Evolutionary conservation across 2,797 vertebrate genomes (phyloP), one percentile per base, ranked within the genome.

Genomic region (Ciconia nigra): DNA sequence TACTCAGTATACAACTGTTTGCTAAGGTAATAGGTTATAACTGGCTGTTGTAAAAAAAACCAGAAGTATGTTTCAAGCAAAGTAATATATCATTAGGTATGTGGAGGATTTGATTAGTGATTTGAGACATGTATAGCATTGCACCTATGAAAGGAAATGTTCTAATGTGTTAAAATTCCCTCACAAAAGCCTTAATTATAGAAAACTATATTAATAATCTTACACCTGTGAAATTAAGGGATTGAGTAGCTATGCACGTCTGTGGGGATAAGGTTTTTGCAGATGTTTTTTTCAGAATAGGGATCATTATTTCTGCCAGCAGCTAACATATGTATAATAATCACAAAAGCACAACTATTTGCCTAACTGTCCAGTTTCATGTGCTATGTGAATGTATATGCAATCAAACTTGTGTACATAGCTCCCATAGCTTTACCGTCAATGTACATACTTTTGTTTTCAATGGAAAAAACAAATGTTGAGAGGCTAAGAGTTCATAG

Each of bases 401-500:
- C 37, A 62, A 87, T 71, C 55, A 73, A 71, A 78, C 46, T 84
- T 84, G 31, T 41, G 31, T 63, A 71, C 24, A 14, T 77, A 76
- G 29, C 74, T 92, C 76, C 65, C 57, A 88, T 39, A 82, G 42
- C 51, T 90, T 95, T 87, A 52, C 35, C 5, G 4, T 83, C 46
- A 71, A 28, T 72, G 54, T 35, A 51, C 39, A 58, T 55, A 70
- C 61, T 91, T 95, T 24, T 96, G 31, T 94, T 96, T 97, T 82
- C 74, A 93, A 63, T 94, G 92, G 88, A 88, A 96, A 93, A 96
- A 89, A 62, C 71, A 89, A 92, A 95, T 88, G 83, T 95, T 96
- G 71, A 87, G 66, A 95, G 77, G 81, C 70, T 85, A 94, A 94
- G 95, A 92, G 91, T 97, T 98, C 42, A 95, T 49, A 57, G 21